Evolutionary conservation across 2,113 vertebrate genomes (phyloP), one percentile per base, ranked within the genome.

Genomic region (Canis aureus): DNA sequence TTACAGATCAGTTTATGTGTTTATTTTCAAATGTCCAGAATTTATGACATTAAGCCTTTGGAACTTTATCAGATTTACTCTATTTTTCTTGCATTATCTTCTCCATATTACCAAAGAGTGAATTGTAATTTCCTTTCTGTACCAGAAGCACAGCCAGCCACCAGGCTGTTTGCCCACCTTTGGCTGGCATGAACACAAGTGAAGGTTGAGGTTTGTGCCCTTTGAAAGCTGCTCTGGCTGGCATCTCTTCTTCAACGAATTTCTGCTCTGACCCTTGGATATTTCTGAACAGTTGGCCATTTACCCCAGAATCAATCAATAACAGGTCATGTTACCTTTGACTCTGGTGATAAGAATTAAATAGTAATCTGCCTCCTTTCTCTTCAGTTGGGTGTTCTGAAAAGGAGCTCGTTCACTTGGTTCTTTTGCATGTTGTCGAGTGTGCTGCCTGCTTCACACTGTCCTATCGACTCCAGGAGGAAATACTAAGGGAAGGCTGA

Each of bases 301-400:
- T 96, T 94, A 96, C 95, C 73, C 64, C 5, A 2, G 25, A 83
- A 84, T 97, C 93, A 90, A 49, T 97, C 64, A 87, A 25, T 96
- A 91, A 80, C 74, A 90, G 93, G 38, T 51, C 62, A 20, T 22
- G 53, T 87, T 91, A 92, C 67, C 78, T 91, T 96, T 69, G 62
- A 97, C 86, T 83, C 91, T 15, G 20, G 69, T 57, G 20, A 94
- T 96, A 82, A 95, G 59, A 64, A 35, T 90, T 89, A 78, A 88
- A 66, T 38, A 38, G 60, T 89, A 92, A 73, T 51, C 71, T 20
- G 9, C 51, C 73, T 76, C 25, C 29, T 49, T 87, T 96, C 62
- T 71, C 66, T 25, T 83, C 1, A 3, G 35, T 13, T 17, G 35
- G 2, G 53, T 66, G 11, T 88, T 78, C 69, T 79, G 66, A 81